These are phyloP conservation scores for Emydocephalus ijimae DNA, from an alignment of 2,113 vertebrate species.

Conservation along the genomic window DNA sequence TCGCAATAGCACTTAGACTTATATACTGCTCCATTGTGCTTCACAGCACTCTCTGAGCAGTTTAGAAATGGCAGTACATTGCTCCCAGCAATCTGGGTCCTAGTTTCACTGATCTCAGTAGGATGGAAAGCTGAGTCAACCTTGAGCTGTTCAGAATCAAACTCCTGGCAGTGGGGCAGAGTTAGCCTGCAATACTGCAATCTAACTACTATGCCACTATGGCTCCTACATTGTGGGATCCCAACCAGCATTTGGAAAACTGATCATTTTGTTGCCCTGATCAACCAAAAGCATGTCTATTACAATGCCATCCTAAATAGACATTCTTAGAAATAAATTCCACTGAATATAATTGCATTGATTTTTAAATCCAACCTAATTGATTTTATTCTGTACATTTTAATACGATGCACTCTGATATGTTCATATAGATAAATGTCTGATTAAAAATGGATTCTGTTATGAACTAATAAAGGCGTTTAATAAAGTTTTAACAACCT, in stretches of 20 bases:
- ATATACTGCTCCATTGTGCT: neutral
- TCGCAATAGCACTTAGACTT: neutral
- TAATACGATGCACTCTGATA: neutral
- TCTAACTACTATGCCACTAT: neutral
- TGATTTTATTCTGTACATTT: neutral
- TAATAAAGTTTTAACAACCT: too few relatives aligned
- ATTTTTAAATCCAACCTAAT: neutral
- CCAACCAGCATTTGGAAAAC: neutral
- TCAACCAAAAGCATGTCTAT: neutral
- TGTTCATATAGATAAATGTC: neutral
- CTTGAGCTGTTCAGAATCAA: neutral
- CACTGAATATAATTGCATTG: neutral
- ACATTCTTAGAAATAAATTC: neutral
- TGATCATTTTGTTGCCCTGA: neutral
- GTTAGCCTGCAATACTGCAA: neutral
- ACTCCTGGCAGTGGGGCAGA: neutral
- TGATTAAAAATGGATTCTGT: neutral
- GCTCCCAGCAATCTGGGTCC: neutral
- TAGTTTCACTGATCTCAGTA: neutral
- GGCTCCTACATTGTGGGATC: neutral
- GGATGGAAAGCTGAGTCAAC: neutral
- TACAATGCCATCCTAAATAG: neutral
- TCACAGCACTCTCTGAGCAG: neutral
- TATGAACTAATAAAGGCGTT: too few relatives aligned
- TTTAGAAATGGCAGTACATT: neutral